Evolutionary conservation across 2,113 vertebrate species (phyloP).

Genomic region (Aegithalos caudatus): DNA sequence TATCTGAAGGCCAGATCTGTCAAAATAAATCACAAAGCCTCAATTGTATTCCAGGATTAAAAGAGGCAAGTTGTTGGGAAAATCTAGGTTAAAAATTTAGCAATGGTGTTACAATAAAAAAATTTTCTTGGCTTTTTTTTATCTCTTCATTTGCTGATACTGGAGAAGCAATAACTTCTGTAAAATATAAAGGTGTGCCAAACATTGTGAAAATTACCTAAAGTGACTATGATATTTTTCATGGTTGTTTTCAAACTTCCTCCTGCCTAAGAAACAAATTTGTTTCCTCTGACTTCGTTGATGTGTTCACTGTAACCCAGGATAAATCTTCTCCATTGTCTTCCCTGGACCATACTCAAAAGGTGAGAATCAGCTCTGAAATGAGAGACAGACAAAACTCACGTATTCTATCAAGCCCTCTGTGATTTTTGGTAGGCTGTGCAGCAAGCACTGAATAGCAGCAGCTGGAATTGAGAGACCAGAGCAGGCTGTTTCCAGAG

Average conservation of each 20-base stretch:
- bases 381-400: background rate
- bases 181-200: background rate
- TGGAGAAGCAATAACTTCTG: background rate
- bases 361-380: background rate
- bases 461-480: background rate
- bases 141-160: background rate
- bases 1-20: background rate
- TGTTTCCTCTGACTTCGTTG: background rate
- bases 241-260: background rate
- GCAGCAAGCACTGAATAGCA: background rate
- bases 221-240: background rate
- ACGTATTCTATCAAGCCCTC: background rate
- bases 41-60: background rate
- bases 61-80: background rate
- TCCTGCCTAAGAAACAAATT: background rate
- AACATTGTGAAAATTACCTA: background rate
- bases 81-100: background rate
- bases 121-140: background rate
- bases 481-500: background rate
- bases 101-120: background rate
- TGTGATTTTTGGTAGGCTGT: background rate
- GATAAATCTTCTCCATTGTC: background rate
- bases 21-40: background rate
- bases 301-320: background rate
- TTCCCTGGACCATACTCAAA: background rate